Conservation (phyloP, 2,888 invertebrate species). For the Sicus ferrugineus region DNA sequence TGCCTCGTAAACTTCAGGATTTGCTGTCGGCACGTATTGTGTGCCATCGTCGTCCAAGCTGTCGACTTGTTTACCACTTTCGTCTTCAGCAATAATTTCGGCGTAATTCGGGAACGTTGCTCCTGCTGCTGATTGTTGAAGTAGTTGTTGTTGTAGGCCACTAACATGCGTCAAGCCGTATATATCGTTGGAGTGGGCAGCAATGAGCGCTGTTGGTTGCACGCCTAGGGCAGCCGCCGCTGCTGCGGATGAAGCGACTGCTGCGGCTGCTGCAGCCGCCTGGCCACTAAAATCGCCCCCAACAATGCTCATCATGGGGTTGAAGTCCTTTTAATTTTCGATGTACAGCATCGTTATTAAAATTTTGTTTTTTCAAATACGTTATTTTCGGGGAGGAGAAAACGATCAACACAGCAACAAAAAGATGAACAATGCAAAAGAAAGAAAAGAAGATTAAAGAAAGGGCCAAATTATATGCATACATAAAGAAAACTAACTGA, state of each 20-base stretch:
- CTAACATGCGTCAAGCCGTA: slow-evolving; percentile 62
- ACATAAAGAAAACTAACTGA: slow-evolving; percentile 19
- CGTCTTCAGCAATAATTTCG: slow-evolving; percentile 55
- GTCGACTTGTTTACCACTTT: slow-evolving; percentile 39
- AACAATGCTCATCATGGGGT: slow-evolving; percentile 65
- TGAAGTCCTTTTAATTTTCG: slow-evolving; percentile 58
- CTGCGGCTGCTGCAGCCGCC: slow-evolving; percentile 53
- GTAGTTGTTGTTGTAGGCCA: slow-evolving; percentile 61
- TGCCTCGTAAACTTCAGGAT: slow-evolving; percentile 54
- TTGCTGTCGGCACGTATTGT: slow-evolving; percentile 45
- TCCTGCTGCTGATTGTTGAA: slow-evolving; percentile 60
- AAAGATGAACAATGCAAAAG: slow-evolving; percentile 44
- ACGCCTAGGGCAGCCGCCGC: slow-evolving; percentile 52
- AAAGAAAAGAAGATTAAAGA: slow-evolving; percentile 39
- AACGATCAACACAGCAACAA: slow-evolving; percentile 47
- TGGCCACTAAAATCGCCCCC: slow-evolving; percentile 64
- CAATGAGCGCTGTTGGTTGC: slow-evolving; percentile 56
- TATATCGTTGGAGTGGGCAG: slow-evolving; percentile 58
- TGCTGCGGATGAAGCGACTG: slow-evolving; percentile 45
- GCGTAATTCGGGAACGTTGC: slow-evolving; percentile 61
- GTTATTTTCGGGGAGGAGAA: slow-evolving; percentile 43
- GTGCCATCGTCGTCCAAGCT: slow-evolving; percentile 42
- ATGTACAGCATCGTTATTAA: not conserved
- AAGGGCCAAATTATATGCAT: slow-evolving; percentile 15
- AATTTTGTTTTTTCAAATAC: slow-evolving; percentile 14